Base-by-base conservation (phyloP, 2,888 invertebrate genomes). In the Hermodice carunculata region DNA sequence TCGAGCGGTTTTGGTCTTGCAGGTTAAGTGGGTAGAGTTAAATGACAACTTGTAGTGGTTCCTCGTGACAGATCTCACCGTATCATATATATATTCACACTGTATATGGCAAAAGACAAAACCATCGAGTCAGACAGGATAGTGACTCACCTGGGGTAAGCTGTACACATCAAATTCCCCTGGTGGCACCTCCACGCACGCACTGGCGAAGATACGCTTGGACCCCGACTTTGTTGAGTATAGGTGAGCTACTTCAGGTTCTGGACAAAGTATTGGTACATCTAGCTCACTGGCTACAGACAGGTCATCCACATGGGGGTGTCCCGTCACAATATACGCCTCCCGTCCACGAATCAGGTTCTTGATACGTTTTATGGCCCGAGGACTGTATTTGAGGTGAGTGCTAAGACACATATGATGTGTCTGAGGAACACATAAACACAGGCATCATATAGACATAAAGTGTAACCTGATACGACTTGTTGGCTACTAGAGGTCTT, bases 211-310 rank as follows among this genome's bases (percentile, higher is more conserved):
- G 34, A 86, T 81, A 31, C 85, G 70, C 71, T 85, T 85, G 64
- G 82, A 80, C 1, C 85, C 86, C 14, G 86, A 86, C 70, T 86
- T 86, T 5, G 84, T 83, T 26, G 82, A 81, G 70, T 84, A 85
- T 8, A 85, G 77, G 57, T 83, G 78, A 24, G 84, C 81, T 0
- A 83, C 76, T 46, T 85, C 83, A 3, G 85, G 86, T 63, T 85
- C 85, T 3, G 84, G 78, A 40, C 79, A 69, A 44, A 86, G 70
- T 34, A 86, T 76, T 4, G 86, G 84, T 1, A 85, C 76, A 46
- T 83, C 76, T 14, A 86, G 76, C 43, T 68, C 68, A 40, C 86
- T 81, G 2, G 85, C 80, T 34, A 86, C 75, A 22, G 80, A 77
- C 52, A 86, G 73, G 66, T 86, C 86, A 73, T 86, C 86, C 26